phyloP scores from a whole-genome alignment of 2,888 invertebrate genomes.

The Synergus umbraculus region DNA sequence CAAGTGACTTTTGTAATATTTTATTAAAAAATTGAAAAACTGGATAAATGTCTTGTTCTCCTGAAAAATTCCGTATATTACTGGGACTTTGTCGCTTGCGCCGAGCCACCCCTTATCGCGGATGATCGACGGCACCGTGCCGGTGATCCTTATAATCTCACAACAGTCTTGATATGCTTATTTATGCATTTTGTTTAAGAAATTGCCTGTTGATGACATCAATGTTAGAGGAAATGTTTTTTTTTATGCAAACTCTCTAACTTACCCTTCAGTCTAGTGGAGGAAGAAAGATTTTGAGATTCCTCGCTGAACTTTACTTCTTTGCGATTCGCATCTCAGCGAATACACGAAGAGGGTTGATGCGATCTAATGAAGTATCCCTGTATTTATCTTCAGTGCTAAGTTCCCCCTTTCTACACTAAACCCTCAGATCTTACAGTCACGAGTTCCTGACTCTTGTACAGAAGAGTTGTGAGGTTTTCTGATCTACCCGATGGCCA shows the following conservation, averaged over 20 bases:
- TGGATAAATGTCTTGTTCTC: too few relatives aligned
- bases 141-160: background rate
- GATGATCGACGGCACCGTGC: background rate
- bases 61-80: too few relatives aligned
- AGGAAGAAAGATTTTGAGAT: background rate
- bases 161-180: background rate
- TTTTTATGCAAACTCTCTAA: background rate
- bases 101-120: background rate
- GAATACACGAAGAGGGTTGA: constrained; percentile 27
- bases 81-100: too few relatives aligned
- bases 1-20: too few relatives aligned
- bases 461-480: constrained; percentile 42
- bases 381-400: background rate
- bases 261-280: background rate
- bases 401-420: background rate
- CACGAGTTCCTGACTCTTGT: constrained; percentile 25
- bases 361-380: constrained; percentile 13
- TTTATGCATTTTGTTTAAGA: background rate
- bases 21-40: too few relatives aligned
- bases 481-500: constrained; percentile 48
- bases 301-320: constrained; percentile 45
- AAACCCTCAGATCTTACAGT: background rate
- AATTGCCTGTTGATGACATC: background rate
- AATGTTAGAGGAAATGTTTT: background rate
- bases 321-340: constrained; percentile 47